A percentile compares a stretch with the other conserved stretches of the same genome.
Evolutionary conservation across 2,888 invertebrate species (phyloP).

Genomic region (Operophtera brumata): DNA sequence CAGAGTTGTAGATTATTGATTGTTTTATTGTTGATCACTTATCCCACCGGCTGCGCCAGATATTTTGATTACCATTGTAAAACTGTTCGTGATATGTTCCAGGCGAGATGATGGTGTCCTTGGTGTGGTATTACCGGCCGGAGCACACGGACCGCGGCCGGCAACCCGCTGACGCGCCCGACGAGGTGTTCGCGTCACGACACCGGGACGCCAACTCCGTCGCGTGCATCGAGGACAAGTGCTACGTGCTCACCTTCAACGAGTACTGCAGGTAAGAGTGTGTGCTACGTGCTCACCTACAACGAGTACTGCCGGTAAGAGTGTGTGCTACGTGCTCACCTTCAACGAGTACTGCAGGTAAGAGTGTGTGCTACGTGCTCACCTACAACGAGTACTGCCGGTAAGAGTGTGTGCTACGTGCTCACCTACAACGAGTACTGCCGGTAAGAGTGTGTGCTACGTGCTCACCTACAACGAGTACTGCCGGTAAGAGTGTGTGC

Average conservation of each 20-base stretch:
- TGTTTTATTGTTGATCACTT: too few species aligned
- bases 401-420: constrained; percentile 97
- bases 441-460: too few species aligned
- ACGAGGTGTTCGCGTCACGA: constrained; percentile 97
- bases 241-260: constrained; percentile 96
- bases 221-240: constrained; percentile 98
- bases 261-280: constrained; percentile 94
- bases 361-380: too few species aligned
- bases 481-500: too few species aligned
- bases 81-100: constrained; percentile 29
- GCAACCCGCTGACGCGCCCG: constrained; percentile 88
- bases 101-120: constrained; percentile 99
- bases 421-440: constrained; percentile 98
- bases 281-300: too few species aligned
- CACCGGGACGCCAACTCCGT: constrained; percentile 98
- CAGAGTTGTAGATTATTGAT: too few species aligned
- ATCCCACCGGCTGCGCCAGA: too few species aligned
- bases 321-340: constrained; percentile 97
- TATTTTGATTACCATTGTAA: too few species aligned
- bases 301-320: too few species aligned
- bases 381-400: too few species aligned
- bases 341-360: constrained; percentile 99
- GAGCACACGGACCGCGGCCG: constrained; percentile 97
- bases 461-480: constrained; percentile 98
- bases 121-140: constrained; percentile 98